phyloP scores from a whole-genome alignment of 1,140 invertebrate genomes.

The Archegozetes longisetosus region DNA sequence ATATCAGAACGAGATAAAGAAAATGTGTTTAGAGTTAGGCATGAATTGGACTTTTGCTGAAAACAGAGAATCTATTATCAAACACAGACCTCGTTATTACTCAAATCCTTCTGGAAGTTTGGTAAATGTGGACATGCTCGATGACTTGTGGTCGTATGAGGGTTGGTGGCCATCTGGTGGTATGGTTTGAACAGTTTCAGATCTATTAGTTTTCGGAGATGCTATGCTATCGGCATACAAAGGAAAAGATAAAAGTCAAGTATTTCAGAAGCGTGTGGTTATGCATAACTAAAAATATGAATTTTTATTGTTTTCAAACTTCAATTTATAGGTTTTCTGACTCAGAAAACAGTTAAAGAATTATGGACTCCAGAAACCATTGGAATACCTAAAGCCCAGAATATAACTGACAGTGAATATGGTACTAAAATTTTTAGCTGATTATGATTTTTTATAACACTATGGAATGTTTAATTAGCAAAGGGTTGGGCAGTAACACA shows the following conservation, averaged over 20 bases:
- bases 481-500: too few species aligned
- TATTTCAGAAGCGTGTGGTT: neutral
- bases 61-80: neutral
- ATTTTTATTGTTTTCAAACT: neutral
- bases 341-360: neutral
- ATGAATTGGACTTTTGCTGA: neutral
- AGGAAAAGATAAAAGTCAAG: neutral
- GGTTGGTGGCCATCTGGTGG: conserved; percentile 4
- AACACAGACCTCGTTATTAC: conserved; percentile 2
- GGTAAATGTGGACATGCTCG: neutral
- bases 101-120: neutral
- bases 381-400: too few species aligned
- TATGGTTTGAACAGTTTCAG: neutral
- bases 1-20: neutral
- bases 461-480: too few species aligned
- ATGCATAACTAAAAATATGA: neutral
- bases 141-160: neutral
- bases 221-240: neutral
- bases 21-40: neutral
- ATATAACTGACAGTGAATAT: too few species aligned
- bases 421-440: too few species aligned
- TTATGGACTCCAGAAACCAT: conserved; percentile 19
- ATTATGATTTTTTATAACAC: too few species aligned
- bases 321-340: neutral
- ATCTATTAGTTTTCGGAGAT: neutral